Evolutionary conservation across 2,888 invertebrate genomes (phyloP).

Genomic region (Drosophila anomelani): DNA sequence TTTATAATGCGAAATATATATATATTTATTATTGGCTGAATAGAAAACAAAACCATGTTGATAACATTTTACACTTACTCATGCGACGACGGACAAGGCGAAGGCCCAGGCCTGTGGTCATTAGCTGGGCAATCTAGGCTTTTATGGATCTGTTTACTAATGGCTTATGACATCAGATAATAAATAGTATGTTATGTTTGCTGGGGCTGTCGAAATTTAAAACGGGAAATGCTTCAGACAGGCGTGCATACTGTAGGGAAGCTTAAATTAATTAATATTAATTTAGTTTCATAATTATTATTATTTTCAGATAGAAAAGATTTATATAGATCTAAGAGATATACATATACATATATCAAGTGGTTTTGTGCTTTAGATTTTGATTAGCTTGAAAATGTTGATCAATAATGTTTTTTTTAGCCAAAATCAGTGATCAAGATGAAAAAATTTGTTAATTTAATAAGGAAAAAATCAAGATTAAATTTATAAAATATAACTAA

Average conservation of each 20-base stretch:
- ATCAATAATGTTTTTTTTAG: too few species aligned
- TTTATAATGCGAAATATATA: conserved; percentile 16
- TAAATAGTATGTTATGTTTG: neutral
- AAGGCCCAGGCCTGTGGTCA: conserved; percentile 10
- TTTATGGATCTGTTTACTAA: conserved; percentile 52
- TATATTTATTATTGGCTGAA: conserved; percentile 3
- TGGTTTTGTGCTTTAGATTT: too few species aligned
- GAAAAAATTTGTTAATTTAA: too few species aligned
- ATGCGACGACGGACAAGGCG: neutral
- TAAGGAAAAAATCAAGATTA: too few species aligned
- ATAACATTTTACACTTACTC: conserved; percentile 14
- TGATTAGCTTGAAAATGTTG: too few species aligned
- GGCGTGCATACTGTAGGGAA: neutral
- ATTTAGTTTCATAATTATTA: too few species aligned
- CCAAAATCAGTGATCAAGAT: too few species aligned
- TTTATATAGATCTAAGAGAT: too few species aligned
- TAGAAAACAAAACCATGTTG: neutral
- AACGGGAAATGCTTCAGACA: neutral
- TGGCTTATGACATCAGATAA: conserved; percentile 5
- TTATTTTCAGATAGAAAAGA: too few species aligned
- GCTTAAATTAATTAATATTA: neutral
- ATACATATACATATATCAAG: too few species aligned
- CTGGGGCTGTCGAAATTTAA: conserved; percentile 5
- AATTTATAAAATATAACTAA: too few species aligned
- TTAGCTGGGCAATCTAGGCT: conserved; percentile 19